Evolutionary conservation across 2,113 vertebrate species (phyloP).

Genomic region (Microcebus tavaratra): DNA sequence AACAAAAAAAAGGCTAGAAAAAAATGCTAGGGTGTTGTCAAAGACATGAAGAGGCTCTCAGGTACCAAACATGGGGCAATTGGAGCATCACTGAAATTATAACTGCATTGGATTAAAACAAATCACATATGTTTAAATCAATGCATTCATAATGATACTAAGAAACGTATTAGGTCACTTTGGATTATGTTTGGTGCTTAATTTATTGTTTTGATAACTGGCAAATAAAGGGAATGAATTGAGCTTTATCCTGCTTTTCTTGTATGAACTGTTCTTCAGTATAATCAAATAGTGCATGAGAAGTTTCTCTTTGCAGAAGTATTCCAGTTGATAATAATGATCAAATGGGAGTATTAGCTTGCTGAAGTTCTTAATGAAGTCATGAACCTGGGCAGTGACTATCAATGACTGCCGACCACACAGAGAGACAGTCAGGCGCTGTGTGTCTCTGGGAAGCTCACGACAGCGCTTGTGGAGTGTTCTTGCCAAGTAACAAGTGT

Average conservation of each 20-base stretch:
- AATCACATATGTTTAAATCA: neutral
- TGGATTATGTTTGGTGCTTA: neutral
- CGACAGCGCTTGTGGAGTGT: fast-evolving
- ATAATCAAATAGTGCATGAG: neutral
- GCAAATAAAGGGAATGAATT: neutral
- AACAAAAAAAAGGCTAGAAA: neutral
- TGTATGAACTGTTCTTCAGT: neutral
- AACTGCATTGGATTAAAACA: neutral
- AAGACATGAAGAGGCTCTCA: neutral
- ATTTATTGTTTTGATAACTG: slow-evolving; percentile 40
- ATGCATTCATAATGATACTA: neutral
- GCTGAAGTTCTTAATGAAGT: neutral
- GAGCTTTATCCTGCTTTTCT: neutral
- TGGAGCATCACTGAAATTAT: neutral
- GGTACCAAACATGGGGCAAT: neutral
- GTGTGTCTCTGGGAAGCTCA: fast-evolving
- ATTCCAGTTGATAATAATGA: neutral
- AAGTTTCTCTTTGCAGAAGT: neutral
- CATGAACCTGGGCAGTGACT: neutral
- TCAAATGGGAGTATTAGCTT: neutral
- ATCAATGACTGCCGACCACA: neutral
- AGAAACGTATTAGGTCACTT: neutral
- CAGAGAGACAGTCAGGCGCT: neutral
- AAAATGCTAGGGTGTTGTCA: neutral
- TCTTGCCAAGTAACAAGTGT: neutral